These are phyloP conservation scores for Oscheius sp. DNA, from an alignment of 2,888 invertebrate genomes.

Conservation along the genomic window DNA sequence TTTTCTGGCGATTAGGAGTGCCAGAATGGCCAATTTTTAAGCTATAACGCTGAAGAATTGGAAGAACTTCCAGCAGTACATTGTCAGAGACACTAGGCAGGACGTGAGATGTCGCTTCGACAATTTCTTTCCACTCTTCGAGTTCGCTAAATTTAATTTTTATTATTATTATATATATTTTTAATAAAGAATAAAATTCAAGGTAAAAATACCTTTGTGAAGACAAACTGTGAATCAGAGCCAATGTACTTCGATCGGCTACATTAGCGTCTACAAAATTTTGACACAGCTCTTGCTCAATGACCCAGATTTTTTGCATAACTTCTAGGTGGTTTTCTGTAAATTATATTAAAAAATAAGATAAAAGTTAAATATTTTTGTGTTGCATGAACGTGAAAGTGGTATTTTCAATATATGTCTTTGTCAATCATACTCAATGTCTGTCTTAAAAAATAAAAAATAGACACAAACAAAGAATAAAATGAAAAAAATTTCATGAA, in stretches of 20 bases:
- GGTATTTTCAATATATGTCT: too few relatives aligned
- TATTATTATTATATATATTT: too few relatives aligned
- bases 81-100: constrained; percentile 15
- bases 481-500: too few relatives aligned
- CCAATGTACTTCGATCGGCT: constrained; percentile 33
- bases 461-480: too few relatives aligned
- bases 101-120: not conserved
- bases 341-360: not conserved
- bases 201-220: not conserved
- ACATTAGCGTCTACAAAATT: constrained; percentile 31
- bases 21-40: not conserved
- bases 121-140: constrained; percentile 6
- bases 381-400: too few relatives aligned
- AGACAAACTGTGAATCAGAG: constrained; percentile 19
- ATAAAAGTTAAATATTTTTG: too few relatives aligned
- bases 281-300: constrained; percentile 38
- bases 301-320: constrained; percentile 34
- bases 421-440: too few relatives aligned
- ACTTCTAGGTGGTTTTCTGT: constrained; percentile 34
- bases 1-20: not conserved
- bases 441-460: too few relatives aligned
- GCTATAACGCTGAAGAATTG: constrained; percentile 1
- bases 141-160: constrained; percentile 8
- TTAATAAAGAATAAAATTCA: not conserved
- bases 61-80: not conserved